These are phyloP conservation scores for Hypomecis atomaria DNA, from an alignment of 2,888 invertebrate species.

Conservation along the genomic window DNA sequence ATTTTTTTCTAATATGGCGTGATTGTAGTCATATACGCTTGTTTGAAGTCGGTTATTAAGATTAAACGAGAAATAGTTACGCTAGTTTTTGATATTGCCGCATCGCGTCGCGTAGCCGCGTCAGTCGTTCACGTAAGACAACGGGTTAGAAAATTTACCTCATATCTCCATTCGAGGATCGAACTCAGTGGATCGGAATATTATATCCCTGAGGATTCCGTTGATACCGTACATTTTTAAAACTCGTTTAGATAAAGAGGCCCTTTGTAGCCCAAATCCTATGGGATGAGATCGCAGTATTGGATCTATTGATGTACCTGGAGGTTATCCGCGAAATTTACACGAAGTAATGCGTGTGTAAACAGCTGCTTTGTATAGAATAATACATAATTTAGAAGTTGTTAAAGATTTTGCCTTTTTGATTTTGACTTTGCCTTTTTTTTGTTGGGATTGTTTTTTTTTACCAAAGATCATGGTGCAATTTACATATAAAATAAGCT, in stretches of 20 bases:
- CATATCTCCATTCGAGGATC: slow-evolving; percentile 33
- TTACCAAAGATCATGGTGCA: too few relatives aligned
- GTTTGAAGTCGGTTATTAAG: too few relatives aligned
- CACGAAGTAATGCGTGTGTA: slow-evolving; percentile 5
- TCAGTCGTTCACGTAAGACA: too few relatives aligned
- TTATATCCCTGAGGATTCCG: slow-evolving; percentile 46
- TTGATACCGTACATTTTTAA: slow-evolving; percentile 48
- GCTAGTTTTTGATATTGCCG: too few relatives aligned
- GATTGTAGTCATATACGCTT: too few relatives aligned
- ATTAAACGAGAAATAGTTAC: too few relatives aligned
- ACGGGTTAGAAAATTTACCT: slow-evolving; percentile 12
- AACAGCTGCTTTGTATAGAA: not conserved
- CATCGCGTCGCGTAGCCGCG: too few relatives aligned
- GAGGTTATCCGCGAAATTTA: slow-evolving; percentile 25
- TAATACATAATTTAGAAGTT: not conserved
- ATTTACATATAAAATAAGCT: too few relatives aligned
- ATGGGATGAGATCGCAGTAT: slow-evolving; percentile 44
- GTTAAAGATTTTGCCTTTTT: too few relatives aligned
- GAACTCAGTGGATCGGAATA: slow-evolving; percentile 44
- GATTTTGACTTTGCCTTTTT: too few relatives aligned
- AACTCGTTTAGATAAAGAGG: slow-evolving; percentile 51
- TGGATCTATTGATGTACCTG: slow-evolving; percentile 39
- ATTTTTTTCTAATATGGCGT: too few relatives aligned
- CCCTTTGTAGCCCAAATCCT: slow-evolving; percentile 50
- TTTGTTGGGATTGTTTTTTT: too few relatives aligned